These are phyloP conservation scores for Camponotus vicinus DNA, from an alignment of 1,140 invertebrate species.

Conservation along the genomic window DNA sequence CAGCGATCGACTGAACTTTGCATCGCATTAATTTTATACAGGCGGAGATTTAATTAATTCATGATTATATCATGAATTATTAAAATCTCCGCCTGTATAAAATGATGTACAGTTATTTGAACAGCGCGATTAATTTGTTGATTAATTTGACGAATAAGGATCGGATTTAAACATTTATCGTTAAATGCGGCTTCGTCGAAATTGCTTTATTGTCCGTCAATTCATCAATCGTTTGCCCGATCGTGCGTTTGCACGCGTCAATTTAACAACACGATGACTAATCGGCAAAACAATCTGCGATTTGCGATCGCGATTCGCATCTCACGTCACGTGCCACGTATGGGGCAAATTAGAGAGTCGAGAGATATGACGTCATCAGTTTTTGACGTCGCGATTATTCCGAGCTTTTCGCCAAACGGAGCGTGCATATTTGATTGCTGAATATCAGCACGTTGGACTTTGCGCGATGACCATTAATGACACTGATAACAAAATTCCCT, in stretches of 20 bases:
- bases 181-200: too few species aligned
- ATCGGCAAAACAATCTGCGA: not conserved
- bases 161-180: too few species aligned
- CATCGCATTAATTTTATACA: conserved; percentile 1
- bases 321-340: conserved; percentile 50
- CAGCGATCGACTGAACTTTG: not conserved
- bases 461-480: conserved; percentile 64
- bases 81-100: too few species aligned
- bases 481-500: conserved; percentile 67
- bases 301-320: conserved; percentile 9
- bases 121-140: not conserved
- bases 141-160: not conserved
- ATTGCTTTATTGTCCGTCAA: too few species aligned
- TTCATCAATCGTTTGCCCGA: not conserved
- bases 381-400: conserved; percentile 70
- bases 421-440: conserved; percentile 3
- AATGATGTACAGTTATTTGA: too few species aligned
- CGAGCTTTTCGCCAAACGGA: conserved; percentile 61
- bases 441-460: conserved; percentile 71
- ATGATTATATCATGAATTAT: too few species aligned
- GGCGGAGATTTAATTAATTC: not conserved
- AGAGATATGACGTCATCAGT: conserved; percentile 40
- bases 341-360: conserved; percentile 20
- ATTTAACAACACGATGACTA: conserved; percentile 2
- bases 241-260: not conserved